phyloP scores from a whole-genome alignment of 2,797 vertebrate genomes.

The Taenioides sp. region DNA sequence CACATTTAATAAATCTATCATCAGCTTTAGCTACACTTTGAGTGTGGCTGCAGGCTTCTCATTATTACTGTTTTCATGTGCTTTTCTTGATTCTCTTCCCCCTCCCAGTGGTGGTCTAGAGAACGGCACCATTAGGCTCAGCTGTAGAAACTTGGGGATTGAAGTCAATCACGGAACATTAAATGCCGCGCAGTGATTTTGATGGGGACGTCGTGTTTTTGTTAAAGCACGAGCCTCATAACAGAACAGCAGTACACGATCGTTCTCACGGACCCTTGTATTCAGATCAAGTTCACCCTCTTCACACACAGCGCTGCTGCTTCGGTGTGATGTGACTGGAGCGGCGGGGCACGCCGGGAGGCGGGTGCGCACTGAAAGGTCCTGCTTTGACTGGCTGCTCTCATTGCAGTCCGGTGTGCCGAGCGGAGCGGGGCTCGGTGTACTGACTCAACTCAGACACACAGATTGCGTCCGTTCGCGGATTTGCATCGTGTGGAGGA shows the following conservation, averaged over 20 bases:
- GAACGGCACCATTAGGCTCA: constrained; percentile 52
- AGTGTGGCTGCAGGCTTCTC: neutral
- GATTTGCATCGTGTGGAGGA: constrained; percentile 60
- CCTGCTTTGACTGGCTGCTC: constrained; percentile 69
- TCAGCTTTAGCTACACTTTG: neutral
- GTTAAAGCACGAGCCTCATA: neutral
- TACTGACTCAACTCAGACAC: constrained; percentile 32
- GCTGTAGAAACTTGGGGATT: constrained; percentile 49
- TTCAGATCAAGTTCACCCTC: neutral
- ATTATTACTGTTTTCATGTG: constrained; percentile 20
- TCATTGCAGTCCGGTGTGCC: constrained; percentile 79
- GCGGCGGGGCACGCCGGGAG: constrained; percentile 52
- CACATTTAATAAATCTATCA: neutral
- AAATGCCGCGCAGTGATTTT: neutral
- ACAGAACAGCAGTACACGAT: neutral
- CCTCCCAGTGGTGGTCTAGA: constrained; percentile 58
- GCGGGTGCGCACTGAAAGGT: constrained; percentile 68
- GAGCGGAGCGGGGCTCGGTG: constrained; percentile 53
- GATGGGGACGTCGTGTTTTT: neutral
- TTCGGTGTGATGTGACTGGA: neutral
- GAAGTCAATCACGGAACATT: neutral
- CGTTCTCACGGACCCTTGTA: neutral
- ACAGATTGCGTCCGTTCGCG: constrained; percentile 49
- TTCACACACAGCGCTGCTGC: neutral
- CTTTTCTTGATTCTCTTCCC: constrained; percentile 52